These are phyloP conservation scores for Ameiurus melas DNA, from an alignment of 2,113 vertebrate genomes.

Conservation along the genomic window DNA sequence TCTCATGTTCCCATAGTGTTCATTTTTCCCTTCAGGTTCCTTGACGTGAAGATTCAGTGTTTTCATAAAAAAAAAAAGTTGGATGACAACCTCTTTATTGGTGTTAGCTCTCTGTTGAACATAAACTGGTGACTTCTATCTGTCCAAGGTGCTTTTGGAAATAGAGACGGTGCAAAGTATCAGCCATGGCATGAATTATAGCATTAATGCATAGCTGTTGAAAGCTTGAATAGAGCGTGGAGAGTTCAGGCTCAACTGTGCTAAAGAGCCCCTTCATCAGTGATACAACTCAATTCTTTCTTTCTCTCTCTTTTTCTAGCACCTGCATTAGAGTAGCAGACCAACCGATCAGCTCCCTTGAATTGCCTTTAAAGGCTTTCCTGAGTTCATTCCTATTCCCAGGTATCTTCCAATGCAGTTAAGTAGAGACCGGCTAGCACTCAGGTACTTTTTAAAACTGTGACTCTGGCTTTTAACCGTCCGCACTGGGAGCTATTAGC, in stretches of 20 bases:
- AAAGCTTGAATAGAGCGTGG: constrained; percentile 3
- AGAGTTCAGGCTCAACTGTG: constrained; percentile 21
- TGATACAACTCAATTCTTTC: constrained; percentile 33
- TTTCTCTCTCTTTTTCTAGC: constrained; percentile 1
- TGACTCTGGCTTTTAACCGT: constrained; percentile 72
- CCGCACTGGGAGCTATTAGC: constrained; percentile 55
- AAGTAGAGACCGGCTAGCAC: constrained; percentile 53
- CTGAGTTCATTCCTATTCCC: constrained; percentile 63
- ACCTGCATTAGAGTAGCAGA: constrained; percentile 34
- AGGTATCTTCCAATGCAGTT: constrained; percentile 67
- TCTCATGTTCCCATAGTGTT: background rate
- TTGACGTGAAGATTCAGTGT: background rate
- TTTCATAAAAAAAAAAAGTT: background rate
- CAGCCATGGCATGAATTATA: background rate
- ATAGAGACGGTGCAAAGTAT: background rate
- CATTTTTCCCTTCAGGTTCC: background rate
- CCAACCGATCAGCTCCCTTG: constrained; percentile 59
- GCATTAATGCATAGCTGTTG: constrained; percentile 37
- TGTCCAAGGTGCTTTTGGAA: background rate
- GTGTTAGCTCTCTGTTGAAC: background rate
- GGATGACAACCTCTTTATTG: background rate
- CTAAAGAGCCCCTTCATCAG: constrained; percentile 38
- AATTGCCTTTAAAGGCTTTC: constrained; percentile 67
- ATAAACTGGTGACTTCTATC: background rate
- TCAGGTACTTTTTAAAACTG: constrained; percentile 70